Conservation (phyloP, 2,113 vertebrate genomes). For the Mobula birostris region DNA sequence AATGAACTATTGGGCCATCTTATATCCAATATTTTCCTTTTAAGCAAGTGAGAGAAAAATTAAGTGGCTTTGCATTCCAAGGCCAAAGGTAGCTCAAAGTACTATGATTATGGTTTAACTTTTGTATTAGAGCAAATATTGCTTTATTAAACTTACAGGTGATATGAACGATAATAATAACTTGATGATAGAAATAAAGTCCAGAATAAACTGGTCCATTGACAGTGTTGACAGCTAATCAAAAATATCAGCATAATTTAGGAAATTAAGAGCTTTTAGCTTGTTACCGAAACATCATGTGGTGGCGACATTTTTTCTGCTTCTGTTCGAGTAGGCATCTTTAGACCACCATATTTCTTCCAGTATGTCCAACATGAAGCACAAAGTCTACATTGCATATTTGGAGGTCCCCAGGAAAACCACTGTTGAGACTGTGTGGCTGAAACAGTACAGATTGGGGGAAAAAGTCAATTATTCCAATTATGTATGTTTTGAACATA, state of each 20-base stretch:
- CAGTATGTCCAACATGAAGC: constrained; percentile 96
- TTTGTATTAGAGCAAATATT: no score
- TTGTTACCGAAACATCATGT: constrained; percentile 68
- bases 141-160: no score
- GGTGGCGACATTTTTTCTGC: constrained; percentile 73
- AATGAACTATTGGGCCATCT: not conserved
- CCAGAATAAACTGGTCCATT: not conserved
- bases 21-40: no score
- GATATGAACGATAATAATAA: not conserved
- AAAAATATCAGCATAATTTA: not conserved
- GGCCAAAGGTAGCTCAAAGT: no score
- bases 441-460: constrained; percentile 47
- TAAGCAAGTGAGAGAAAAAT: not conserved
- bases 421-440: constrained; percentile 90
- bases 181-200: not conserved
- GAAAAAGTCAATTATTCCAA: not conserved
- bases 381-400: constrained; percentile 93
- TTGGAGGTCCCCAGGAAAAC: constrained; percentile 98
- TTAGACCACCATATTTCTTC: constrained; percentile 96
- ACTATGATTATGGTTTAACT: no score
- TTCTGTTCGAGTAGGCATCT: constrained; percentile 91
- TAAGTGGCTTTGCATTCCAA: not conserved
- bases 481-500: not conserved
- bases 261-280: not conserved
- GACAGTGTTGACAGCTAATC: not conserved